phyloP scores from a whole-genome alignment of 2,797 vertebrate species.

The Pangasius macronema region DNA sequence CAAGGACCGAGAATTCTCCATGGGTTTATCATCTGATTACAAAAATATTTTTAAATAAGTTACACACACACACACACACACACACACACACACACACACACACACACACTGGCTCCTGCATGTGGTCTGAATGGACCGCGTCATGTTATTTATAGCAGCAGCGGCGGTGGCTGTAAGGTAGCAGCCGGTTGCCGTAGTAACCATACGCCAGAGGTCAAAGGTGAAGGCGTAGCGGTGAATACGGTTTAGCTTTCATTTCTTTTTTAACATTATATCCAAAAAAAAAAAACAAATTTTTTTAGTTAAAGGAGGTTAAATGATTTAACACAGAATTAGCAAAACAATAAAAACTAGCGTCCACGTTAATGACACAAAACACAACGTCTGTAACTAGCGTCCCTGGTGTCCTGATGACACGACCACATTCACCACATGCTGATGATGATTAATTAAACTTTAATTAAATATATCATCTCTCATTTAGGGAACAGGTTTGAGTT shows the following conservation, averaged over 20 bases:
- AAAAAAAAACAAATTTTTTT: neutral
- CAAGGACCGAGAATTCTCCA: neutral
- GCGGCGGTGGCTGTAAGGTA: neutral
- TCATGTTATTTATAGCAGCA: constrained; percentile 47
- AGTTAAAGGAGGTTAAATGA: neutral
- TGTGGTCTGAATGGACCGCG: constrained; percentile 42
- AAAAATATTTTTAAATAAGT: neutral
- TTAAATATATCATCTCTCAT: too few relatives aligned
- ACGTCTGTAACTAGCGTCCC: too few relatives aligned
- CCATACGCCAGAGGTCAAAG: constrained; percentile 2
- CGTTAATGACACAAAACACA: neutral
- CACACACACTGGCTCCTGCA: neutral
- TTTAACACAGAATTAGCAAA: neutral
- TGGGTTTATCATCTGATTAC: neutral
- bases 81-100: neutral
- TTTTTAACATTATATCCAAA: neutral
- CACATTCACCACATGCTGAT: neutral
- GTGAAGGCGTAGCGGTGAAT: neutral
- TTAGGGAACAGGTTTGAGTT: too few relatives aligned
- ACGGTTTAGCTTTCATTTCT: neutral
- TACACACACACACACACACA: neutral
- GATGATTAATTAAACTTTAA: too few relatives aligned
- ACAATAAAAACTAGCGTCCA: neutral
- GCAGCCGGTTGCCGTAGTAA: constrained; percentile 1
- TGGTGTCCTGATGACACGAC: neutral